phyloP scores from a whole-genome alignment of 2,888 invertebrate genomes.

The Theretra japonica region DNA sequence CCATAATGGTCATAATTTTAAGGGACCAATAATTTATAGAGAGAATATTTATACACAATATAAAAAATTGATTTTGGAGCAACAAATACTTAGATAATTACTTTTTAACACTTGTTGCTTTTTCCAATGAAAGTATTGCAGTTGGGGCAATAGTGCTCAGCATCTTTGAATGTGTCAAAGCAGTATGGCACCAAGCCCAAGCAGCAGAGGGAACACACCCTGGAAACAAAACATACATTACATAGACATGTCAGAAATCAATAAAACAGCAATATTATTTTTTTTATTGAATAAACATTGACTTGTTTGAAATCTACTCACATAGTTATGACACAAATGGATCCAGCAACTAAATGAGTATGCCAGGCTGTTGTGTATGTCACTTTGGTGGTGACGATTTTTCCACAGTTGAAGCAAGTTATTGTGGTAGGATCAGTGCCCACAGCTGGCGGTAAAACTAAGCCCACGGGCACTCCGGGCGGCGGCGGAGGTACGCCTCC shows the following conservation, averaged over 20 bases:
- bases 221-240: constrained; percentile 48
- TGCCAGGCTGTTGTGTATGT: constrained; percentile 80
- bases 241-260: neutral
- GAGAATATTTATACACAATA: constrained; percentile 12
- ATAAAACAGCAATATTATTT: neutral
- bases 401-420: constrained; percentile 76
- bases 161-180: constrained; percentile 81
- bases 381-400: constrained; percentile 79
- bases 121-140: constrained; percentile 80
- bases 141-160: constrained; percentile 80
- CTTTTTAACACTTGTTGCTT: constrained; percentile 71
- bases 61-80: neutral
- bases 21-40: constrained; percentile 2
- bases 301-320: constrained; percentile 52
- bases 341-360: constrained; percentile 78
- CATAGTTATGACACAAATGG: constrained; percentile 78
- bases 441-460: constrained; percentile 71
- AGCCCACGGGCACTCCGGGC: constrained; percentile 64
- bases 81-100: neutral
- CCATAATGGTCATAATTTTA: neutral
- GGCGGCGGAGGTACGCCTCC: constrained; percentile 57
- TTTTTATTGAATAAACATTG: too few relatives aligned
- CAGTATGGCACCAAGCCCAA: constrained; percentile 79
- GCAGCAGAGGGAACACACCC: constrained; percentile 80
- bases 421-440: constrained; percentile 78